phyloP scores from a whole-genome alignment of 2,113 vertebrate genomes.

The Tauraco erythrolophus region DNA sequence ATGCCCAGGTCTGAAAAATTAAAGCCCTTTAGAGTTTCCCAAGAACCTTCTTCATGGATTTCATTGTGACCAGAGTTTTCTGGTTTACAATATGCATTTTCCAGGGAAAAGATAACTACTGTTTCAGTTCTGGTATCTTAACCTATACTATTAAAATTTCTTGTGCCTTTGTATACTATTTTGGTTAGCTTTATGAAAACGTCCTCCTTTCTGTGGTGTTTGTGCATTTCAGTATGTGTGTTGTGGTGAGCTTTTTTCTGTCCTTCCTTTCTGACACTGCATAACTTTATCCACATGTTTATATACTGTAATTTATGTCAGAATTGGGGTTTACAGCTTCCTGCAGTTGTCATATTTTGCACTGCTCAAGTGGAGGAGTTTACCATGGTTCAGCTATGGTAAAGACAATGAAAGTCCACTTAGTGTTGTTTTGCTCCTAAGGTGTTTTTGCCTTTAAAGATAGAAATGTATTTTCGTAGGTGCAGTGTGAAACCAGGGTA shows the following conservation, averaged over 20 bases:
- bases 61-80: background rate
- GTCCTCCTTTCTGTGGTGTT: background rate
- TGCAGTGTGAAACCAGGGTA: background rate
- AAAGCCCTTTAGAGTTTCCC: background rate
- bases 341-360: background rate
- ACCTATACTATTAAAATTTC: background rate
- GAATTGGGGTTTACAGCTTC: background rate
- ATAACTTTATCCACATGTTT: background rate
- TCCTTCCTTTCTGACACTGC: background rate
- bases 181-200: background rate
- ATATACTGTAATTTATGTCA: background rate
- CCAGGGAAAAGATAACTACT: background rate
- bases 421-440: background rate
- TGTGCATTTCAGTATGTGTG: background rate
- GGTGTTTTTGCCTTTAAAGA: background rate
- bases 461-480: background rate
- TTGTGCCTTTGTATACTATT: background rate
- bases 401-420: background rate
- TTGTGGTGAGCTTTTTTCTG: background rate
- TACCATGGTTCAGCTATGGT: background rate
- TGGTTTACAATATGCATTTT: background rate
- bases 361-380: background rate
- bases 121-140: background rate
- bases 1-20: background rate
- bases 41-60: background rate